Evolutionary conservation across 2,113 vertebrate species (phyloP).

Genomic region (Hypocryptadius cinnamomeus): DNA sequence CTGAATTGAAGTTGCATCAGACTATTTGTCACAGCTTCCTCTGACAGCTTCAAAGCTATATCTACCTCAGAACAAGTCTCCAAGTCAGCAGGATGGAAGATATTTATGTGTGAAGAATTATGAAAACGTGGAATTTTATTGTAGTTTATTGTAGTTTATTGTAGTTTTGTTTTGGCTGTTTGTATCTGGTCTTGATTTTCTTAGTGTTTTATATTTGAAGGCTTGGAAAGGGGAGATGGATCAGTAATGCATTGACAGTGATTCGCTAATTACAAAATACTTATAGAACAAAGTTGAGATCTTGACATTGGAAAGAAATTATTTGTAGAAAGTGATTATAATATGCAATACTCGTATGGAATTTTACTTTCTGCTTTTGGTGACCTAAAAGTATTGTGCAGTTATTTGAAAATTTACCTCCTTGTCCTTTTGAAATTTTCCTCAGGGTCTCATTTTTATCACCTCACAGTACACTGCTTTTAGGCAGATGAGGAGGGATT

Average conservation of each 20-base stretch:
- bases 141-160: conserved; percentile 4
- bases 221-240: neutral
- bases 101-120: neutral
- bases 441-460: neutral
- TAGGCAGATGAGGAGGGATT: neutral
- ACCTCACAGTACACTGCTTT: neutral
- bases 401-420: neutral
- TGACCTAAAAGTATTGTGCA: neutral
- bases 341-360: neutral
- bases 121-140: neutral
- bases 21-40: neutral
- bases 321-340: neutral
- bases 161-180: neutral
- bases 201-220: neutral
- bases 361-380: neutral
- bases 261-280: neutral
- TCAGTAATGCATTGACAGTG: neutral
- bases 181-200: conserved; percentile 29
- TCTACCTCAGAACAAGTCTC: conserved; percentile 22
- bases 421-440: neutral
- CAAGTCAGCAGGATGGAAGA: neutral
- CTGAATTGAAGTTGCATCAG: neutral
- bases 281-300: neutral
- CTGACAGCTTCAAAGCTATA: neutral
- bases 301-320: neutral